A percentile compares a stretch with the other conserved stretches of the same genome.
Evolutionary conservation across 35 echinoderm and acorn worm species (phyloP).

Genomic region (Lytechinus variegatus): DNA sequence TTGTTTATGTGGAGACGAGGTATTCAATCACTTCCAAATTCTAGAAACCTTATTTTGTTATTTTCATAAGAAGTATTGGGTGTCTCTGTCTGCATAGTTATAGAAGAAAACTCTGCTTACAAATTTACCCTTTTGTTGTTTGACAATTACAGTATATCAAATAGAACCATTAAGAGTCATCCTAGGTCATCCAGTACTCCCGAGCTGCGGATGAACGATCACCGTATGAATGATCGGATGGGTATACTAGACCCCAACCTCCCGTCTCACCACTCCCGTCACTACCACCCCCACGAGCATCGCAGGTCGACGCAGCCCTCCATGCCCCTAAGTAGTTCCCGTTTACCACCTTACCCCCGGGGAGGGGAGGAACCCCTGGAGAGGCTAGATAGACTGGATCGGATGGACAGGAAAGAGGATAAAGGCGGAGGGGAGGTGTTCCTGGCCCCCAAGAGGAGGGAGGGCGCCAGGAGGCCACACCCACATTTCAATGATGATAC

Average conservation of each 20-base stretch:
- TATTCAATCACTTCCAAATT: neutral
- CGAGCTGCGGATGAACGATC: slow-evolving; percentile 67
- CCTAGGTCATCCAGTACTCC: slow-evolving; percentile 80
- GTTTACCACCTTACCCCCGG: slow-evolving; percentile 13
- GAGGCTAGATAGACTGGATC: slow-evolving; percentile 33
- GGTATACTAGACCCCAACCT: slow-evolving; percentile 38
- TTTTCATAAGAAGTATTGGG: neutral
- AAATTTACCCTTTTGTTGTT: neutral
- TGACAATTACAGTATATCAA: neutral
- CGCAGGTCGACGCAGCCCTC: slow-evolving; percentile 47
- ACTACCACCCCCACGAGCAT: slow-evolving; percentile 40
- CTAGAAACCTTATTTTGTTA: neutral
- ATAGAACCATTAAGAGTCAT: slow-evolving; percentile 55
- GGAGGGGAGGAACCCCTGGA: slow-evolving; percentile 30
- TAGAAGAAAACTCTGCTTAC: neutral
- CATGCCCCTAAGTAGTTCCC: slow-evolving; percentile 26
- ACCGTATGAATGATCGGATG: slow-evolving; percentile 48
- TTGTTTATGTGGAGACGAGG: neutral
- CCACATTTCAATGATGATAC: slow-evolving; percentile 44
- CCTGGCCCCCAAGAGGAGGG: slow-evolving; percentile 36
- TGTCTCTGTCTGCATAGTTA: too few relatives aligned
- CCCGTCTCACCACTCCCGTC: slow-evolving; percentile 41
- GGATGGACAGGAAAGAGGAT: slow-evolving; percentile 40
- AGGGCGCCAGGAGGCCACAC: slow-evolving; percentile 26
- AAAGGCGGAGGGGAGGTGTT: slow-evolving; percentile 44